Base-by-base conservation (phyloP, 2,888 invertebrate species). In the Leucophora obtusa region DNA sequence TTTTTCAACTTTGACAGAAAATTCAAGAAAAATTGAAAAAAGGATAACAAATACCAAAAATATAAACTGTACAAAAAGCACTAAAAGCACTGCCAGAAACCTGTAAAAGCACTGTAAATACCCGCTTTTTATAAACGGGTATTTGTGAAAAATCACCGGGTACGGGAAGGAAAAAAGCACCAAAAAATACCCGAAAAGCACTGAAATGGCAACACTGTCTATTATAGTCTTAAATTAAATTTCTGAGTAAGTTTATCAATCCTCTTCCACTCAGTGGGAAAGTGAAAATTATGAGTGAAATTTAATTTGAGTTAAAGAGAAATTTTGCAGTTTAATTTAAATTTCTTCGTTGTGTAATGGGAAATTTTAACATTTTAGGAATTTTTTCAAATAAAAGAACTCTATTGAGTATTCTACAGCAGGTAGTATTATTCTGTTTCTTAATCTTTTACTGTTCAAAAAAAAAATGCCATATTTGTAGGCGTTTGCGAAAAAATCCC, bases 381-480 rank as follows among this genome's bases (percentile, higher is more conserved):
- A 53, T 71, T 70, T 51, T 73, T 33, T 56, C 4, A 15, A 28
- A 50, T 21, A 38, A 54, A 62, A 28, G 28, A 28, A 28, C 17
- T n/a, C n/a, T 38, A 15, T 33, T 35, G 7, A n/a, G 28, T 24
- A 28, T 24, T 24, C 24, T n/a, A 54, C 58, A 80, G 68, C 62
- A 72, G 60, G 68, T 71, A 71, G 50, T 51, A 50, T 7, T 4
- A 9, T 38, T 35, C 18, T 1, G 35, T 11, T 7, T 17, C 33
- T 17, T 53, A 69, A 68, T 62, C 24, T 63, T 58, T 15, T 43
- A 43, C 21, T 43, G n/a, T 3, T 33, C 9, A 7, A 50, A 53
- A 69, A n/a, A 72, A 43, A 47, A 73, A 65, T 81, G 73, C 69
- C 73, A 81, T 81, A 81, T 81, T 81, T 81, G 77, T 80, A 80